Base-by-base conservation (phyloP, 2,888 invertebrate species). In the Plebejus argus region DNA sequence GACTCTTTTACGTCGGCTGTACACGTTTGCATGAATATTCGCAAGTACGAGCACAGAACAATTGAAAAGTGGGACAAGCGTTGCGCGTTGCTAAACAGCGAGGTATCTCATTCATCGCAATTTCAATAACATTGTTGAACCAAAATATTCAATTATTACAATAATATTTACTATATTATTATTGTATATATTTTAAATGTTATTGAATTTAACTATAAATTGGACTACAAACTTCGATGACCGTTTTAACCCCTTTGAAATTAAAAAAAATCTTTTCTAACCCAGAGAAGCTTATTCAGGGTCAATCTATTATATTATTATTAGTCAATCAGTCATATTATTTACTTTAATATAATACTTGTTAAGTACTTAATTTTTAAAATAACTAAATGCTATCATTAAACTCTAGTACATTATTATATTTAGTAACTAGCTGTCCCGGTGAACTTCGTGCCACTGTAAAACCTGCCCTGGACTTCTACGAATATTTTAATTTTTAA, bases 51-150 rank as follows among this genome's bases (percentile, higher is more conserved):
- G 35, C 39, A 45, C 45, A 72, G 23, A 72, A 72, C 45, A 45
- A 20, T 72, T 12, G 72, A 45, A 8, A 5, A 39, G 72, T 72
- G 23, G 72, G 45, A 23, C 45, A 72, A 72, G 15, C 72, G 72
- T 72, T 20, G 72, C 72, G 72, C 45, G 12, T 72, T 72, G n/a
- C 12, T 72, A 20, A 72, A 45, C 72, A 72, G 39, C 71, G n/a
- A 39, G 15, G 28, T 66, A 66, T 66, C 23, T 23, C 23, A 28
- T 66, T 66, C 28, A 66, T 28, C 28, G 28, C 10, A 4, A 28
- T 66, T 66, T 66, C 28, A 66, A 66, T 66, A 66, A 66, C 28
- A 28, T 7, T 66, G 61, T 18, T 66, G 15, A 6, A 66, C 66
- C 15, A 66, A 66, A 61, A 61, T 10, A 10, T 23, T 23, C 23